These are phyloP conservation scores for Mythimna albipuncta DNA, from an alignment of 2,888 invertebrate genomes.

Conservation along the genomic window DNA sequence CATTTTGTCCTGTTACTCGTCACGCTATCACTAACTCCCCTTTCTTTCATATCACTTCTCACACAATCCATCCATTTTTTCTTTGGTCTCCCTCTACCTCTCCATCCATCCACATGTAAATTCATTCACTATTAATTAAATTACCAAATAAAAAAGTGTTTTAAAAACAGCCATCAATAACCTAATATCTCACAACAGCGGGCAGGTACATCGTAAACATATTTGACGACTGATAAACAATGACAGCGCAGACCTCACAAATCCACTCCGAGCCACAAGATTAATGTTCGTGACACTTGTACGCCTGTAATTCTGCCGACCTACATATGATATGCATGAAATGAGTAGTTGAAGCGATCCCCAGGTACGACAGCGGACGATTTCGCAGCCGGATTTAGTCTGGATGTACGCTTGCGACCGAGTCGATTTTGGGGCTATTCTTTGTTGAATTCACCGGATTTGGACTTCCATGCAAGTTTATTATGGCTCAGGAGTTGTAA, in stretches of 20 bases:
- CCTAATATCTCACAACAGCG: constrained; percentile 2
- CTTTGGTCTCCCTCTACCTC: no score
- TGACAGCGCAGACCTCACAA: constrained; percentile 52
- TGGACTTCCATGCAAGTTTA: no score
- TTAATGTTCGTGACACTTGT: constrained; percentile 61
- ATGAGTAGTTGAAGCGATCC: constrained; percentile 67
- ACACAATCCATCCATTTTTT: no score
- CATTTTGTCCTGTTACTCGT: no score
- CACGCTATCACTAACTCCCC: no score
- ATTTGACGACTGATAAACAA: constrained; percentile 60
- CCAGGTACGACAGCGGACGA: constrained; percentile 64
- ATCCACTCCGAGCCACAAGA: constrained; percentile 59
- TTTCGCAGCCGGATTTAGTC: constrained; percentile 53
- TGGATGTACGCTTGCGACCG: constrained; percentile 37
- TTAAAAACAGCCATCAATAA: constrained; percentile 18
- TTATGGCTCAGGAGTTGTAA: no score
- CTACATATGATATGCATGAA: constrained; percentile 69
- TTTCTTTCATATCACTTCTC: no score
- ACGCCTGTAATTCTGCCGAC: constrained; percentile 60
- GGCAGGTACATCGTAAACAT: neutral
- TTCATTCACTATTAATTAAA: neutral
- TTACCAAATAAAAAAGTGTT: neutral
- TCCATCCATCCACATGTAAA: no score
- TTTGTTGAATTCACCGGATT: neutral
- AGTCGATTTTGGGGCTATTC: neutral